Evolutionary conservation across 1,140 invertebrate species (phyloP), one percentile per base, ranked within the genome.

Genomic region (Drosophila pallidifrons): DNA sequence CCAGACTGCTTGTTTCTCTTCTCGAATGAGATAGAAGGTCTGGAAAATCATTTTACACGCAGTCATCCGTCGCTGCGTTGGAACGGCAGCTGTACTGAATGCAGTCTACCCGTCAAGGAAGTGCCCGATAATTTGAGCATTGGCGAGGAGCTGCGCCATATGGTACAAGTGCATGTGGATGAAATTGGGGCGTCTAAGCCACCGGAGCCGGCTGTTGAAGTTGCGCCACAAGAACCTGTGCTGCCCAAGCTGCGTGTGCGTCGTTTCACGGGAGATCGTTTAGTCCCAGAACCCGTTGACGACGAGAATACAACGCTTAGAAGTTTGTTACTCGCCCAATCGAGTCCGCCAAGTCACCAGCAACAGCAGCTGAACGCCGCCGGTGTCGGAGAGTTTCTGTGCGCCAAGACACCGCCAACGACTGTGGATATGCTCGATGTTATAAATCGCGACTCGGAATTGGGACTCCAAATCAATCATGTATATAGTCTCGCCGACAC

Each of bases 191-290:
- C 63, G 11, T 7, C 47, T 0, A 5, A 45, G 1, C 15, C 43
- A 7, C 54, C 32, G 15, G 7, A 15, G 1, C n/a, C 30, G 5
- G 13, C 16, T 6, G 13, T 10, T 25, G 13, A 38, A 2, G 11
- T 7, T 32, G 5, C 13, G 8, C 28, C 11, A 4, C 5, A 11
- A 0, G 11, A 30, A 2, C 15, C 46, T 11, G 11, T 13, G 5
- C 1, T 63, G 3, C 82, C 78, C 1, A 87, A 73, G 41, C 45
- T 87, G 8, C 66, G 85, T 2, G 85, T 87, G 1, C 83, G 83
- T 16, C 85, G 83, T 16, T 87, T 87, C 7, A 83, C 73, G 0
- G 83, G 83, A n/a, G 83, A 87, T 51, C 73, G 77, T 0, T 20
- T 88, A 13, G 60, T 16, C 7, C 7, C 8, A 1, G 20, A 16